Evolutionary conservation across 2,113 vertebrate species (phyloP).

Genomic region (Elephas maximus): DNA sequence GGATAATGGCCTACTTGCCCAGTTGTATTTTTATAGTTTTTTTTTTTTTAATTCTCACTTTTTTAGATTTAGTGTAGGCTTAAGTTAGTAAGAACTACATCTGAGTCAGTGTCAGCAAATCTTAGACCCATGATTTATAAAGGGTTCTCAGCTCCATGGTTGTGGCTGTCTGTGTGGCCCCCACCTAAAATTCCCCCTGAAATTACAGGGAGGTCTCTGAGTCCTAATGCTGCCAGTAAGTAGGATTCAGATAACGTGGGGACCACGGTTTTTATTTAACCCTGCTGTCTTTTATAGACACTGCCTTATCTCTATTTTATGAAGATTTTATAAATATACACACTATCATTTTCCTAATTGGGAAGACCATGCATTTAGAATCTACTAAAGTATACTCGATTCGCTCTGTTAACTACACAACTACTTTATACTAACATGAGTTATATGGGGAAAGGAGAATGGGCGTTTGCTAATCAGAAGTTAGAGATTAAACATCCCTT

Average conservation of each 20-base stretch:
- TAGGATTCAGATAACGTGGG: neutral
- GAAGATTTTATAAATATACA: neutral
- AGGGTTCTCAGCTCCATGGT: neutral
- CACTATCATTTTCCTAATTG: neutral
- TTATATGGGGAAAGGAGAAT: neutral
- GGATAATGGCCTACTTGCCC: neutral
- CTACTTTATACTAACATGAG: neutral
- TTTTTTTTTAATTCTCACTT: neutral
- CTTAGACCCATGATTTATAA: neutral
- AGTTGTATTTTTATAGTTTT: neutral
- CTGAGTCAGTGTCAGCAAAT: neutral
- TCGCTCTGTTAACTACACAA: neutral
- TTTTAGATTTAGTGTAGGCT: constrained; percentile 41
- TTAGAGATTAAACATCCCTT: neutral
- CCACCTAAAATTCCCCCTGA: neutral
- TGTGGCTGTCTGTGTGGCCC: neutral
- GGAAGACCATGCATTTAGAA: neutral
- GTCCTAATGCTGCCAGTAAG: neutral
- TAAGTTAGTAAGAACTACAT: neutral
- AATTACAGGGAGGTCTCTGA: neutral
- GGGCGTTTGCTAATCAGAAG: neutral
- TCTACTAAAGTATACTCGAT: neutral
- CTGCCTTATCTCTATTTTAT: constrained; percentile 34
- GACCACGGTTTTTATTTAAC: neutral
- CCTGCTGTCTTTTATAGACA: neutral